Evolutionary conservation across 2,888 invertebrate genomes (phyloP).

Genomic region (Anthrax anthrax): DNA sequence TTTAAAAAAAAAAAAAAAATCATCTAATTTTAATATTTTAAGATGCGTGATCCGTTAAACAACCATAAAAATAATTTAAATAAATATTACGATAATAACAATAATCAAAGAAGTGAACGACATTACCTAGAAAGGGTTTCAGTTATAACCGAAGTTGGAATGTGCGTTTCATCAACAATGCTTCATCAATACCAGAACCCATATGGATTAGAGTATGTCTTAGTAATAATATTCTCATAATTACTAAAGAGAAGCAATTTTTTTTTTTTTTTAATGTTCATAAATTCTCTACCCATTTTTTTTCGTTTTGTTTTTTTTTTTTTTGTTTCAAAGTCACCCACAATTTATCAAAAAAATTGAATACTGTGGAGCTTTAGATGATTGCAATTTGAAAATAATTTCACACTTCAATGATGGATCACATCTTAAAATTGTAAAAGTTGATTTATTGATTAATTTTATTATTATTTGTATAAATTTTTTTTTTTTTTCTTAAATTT

Average conservation of each 20-base stretch:
- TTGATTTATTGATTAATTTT: not conserved
- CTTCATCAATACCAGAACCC: slow-evolving; percentile 22
- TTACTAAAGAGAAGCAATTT: too few species aligned
- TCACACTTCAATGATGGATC: slow-evolving; percentile 9
- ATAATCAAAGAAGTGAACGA: too few species aligned
- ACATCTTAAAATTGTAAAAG: not conserved
- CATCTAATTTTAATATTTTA: not conserved
- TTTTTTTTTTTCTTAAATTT: not conserved
- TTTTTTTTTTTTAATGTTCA: too few species aligned
- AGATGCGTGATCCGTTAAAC: not conserved
- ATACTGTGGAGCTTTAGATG: slow-evolving; percentile 17
- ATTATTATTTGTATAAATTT: slow-evolving; percentile 10
- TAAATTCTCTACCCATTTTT: too few species aligned
- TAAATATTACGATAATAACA: too few species aligned
- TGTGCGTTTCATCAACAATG: slow-evolving; percentile 24
- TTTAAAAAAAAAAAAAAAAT: too few species aligned
- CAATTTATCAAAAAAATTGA: slow-evolving; percentile 9
- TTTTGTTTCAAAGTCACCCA: not conserved
- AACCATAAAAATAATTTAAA: not conserved
- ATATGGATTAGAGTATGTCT: slow-evolving; percentile 1
- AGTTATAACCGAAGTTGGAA: slow-evolving; percentile 26
- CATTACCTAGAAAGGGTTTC: slow-evolving; percentile 10
- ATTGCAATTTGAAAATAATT: slow-evolving; percentile 17
- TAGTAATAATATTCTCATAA: too few species aligned
- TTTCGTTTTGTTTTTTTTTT: too few species aligned